Conservation (phyloP, 1,140 invertebrate genomes). For the Hestina assimilis region DNA sequence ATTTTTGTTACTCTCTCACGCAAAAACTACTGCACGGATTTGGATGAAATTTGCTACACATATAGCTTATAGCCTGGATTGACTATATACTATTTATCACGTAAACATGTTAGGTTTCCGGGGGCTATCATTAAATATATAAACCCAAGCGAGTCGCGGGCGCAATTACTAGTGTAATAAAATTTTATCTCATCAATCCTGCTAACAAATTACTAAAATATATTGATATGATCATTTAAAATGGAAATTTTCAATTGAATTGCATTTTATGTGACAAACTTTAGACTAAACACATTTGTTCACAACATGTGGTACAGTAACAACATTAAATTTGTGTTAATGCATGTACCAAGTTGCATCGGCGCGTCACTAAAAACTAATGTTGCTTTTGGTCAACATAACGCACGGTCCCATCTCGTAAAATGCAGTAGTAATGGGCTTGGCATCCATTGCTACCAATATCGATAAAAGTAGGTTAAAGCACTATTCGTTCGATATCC, state of each 20-base stretch:
- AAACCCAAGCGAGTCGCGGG: too few relatives aligned
- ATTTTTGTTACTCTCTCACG: too few relatives aligned
- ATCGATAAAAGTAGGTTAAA: background rate
- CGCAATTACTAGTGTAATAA: too few relatives aligned
- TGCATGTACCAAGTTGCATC: background rate
- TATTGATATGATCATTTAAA: background rate
- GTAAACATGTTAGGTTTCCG: too few relatives aligned
- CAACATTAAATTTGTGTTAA: constrained; percentile 1
- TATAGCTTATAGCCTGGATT: too few relatives aligned
- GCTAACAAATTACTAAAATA: too few relatives aligned
- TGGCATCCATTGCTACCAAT: background rate
- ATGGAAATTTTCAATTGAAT: background rate
- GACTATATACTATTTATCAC: too few relatives aligned
- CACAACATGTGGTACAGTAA: background rate
- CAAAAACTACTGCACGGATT: too few relatives aligned
- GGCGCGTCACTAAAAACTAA: constrained; percentile 5
- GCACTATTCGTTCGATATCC: background rate
- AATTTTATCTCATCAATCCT: too few relatives aligned
- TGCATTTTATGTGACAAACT: background rate
- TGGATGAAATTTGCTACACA: too few relatives aligned
- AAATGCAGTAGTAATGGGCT: background rate
- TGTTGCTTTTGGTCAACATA: background rate
- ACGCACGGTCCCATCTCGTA: background rate
- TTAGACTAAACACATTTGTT: background rate
- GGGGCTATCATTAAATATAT: too few relatives aligned